Evolutionary conservation across 2,888 invertebrate species (phyloP).

Genomic region (Callosobruchus maculatus): DNA sequence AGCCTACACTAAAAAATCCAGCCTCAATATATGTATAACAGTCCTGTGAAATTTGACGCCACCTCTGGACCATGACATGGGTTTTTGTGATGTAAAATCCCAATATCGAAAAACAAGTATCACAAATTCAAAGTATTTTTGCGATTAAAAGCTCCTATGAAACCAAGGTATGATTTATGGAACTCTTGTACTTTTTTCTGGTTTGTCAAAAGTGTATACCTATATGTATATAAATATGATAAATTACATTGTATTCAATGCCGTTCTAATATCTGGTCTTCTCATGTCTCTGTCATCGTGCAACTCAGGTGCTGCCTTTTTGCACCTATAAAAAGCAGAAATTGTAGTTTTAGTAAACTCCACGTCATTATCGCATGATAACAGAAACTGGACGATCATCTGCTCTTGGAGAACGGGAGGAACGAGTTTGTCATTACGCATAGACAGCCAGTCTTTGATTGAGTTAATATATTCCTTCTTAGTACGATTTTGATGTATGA

Average conservation of each 20-base stretch:
- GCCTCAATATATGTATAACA: too few species aligned
- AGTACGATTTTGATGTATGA: slow-evolving; percentile 33
- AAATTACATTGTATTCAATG: slow-evolving; percentile 19
- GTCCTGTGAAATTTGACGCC: too few species aligned
- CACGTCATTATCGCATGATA: slow-evolving; percentile 61
- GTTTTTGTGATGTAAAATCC: too few species aligned
- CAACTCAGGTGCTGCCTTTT: slow-evolving; percentile 60
- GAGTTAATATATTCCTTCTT: slow-evolving; percentile 20
- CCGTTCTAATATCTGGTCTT: slow-evolving; percentile 12
- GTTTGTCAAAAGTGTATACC: too few species aligned
- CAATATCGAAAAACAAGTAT: too few species aligned
- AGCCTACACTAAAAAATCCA: too few species aligned
- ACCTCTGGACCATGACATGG: too few species aligned
- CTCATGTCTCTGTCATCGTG: slow-evolving; percentile 57
- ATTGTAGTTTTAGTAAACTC: slow-evolving; percentile 62
- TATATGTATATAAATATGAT: not conserved
- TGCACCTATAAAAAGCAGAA: slow-evolving; percentile 58
- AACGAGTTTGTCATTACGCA: slow-evolving; percentile 41
- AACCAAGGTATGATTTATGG: too few species aligned
- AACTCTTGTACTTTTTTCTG: too few species aligned
- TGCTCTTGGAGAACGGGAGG: slow-evolving; percentile 50
- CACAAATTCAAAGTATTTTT: too few species aligned
- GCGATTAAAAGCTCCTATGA: too few species aligned
- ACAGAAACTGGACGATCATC: slow-evolving; percentile 61
- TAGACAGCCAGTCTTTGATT: slow-evolving; percentile 26